Evolutionary conservation across 64 coral and sea anemone species (phyloP).

Genomic region (Orbicella faveolata): DNA sequence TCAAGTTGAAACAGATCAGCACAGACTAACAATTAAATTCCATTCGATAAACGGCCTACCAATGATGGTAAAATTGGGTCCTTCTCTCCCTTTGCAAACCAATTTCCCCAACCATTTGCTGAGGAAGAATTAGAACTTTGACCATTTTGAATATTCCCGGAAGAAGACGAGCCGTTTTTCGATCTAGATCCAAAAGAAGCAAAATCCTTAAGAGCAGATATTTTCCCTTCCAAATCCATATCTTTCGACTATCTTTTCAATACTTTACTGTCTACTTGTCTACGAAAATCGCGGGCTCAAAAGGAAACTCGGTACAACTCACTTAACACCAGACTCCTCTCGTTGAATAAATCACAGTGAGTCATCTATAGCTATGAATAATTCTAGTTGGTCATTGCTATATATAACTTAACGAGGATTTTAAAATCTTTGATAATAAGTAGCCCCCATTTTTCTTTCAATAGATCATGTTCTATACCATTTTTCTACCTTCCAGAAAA

Average conservation of each 20-base stretch:
- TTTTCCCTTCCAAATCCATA: conserved; percentile 49
- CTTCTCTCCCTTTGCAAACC: conserved; percentile 76
- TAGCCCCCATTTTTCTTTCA: too few species aligned
- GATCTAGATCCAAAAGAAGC: conserved; percentile 55
- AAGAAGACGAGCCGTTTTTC: conserved; percentile 9
- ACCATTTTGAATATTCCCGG: neutral
- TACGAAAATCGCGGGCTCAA: neutral
- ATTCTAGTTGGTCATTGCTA: too few species aligned
- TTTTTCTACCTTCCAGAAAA: too few species aligned
- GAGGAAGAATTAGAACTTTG: conserved; percentile 23
- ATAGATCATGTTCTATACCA: too few species aligned
- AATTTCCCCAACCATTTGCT: conserved; percentile 75
- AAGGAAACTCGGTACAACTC: neutral
- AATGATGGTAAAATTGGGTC: conserved; percentile 87
- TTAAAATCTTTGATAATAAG: too few species aligned
- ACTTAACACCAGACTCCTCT: too few species aligned
- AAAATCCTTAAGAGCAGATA: conserved; percentile 64
- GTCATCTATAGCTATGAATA: too few species aligned
- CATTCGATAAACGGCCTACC: neutral
- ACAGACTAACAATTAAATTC: neutral
- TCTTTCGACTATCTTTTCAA: neutral
- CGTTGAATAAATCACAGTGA: too few species aligned
- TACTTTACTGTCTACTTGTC: neutral
- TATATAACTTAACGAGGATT: too few species aligned
- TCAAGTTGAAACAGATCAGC: too few species aligned